These are phyloP conservation scores for Diaphora mendica DNA, from an alignment of 2,888 invertebrate genomes.

Conservation along the genomic window DNA sequence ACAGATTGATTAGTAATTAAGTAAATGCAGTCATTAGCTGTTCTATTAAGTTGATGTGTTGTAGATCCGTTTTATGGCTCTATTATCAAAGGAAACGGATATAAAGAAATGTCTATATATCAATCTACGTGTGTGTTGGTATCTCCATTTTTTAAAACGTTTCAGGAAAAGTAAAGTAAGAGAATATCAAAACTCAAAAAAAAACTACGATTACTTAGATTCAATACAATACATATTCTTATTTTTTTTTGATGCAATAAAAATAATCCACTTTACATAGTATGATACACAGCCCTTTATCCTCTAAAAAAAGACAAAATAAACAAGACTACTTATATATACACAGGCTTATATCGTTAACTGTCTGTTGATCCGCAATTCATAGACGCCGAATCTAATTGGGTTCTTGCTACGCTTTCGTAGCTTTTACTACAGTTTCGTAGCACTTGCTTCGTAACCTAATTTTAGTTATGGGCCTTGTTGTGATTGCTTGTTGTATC, in stretches of 20 bases:
- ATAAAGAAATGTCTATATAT: not conserved
- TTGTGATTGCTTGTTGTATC: slow-evolving; percentile 40
- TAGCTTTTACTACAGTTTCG: slow-evolving; percentile 45
- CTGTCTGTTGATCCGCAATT: slow-evolving; percentile 38
- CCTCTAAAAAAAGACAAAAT: not conserved
- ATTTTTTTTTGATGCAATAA: not conserved
- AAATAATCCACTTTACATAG: not conserved
- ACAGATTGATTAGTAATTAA: slow-evolving; percentile 1
- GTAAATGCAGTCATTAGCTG: not conserved
- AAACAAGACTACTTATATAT: slow-evolving; percentile 20
- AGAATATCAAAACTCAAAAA: not conserved
- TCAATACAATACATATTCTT: too few relatives aligned
- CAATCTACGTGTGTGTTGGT: not conserved
- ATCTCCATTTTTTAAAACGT: not conserved
- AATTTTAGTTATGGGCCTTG: slow-evolving; percentile 45
- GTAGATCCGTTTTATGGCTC: not conserved
- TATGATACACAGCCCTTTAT: not conserved
- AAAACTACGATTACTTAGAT: too few relatives aligned
- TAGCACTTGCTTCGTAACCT: slow-evolving; percentile 47
- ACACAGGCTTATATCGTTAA: slow-evolving; percentile 6
- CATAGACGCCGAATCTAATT: slow-evolving; percentile 48
- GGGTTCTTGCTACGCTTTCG: slow-evolving; percentile 46
- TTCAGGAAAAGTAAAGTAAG: not conserved
- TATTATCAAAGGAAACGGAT: not conserved
- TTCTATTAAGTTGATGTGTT: not conserved